phyloP scores from a whole-genome alignment of 1,140 invertebrate genomes.

The Drosophila nikananu region DNA sequence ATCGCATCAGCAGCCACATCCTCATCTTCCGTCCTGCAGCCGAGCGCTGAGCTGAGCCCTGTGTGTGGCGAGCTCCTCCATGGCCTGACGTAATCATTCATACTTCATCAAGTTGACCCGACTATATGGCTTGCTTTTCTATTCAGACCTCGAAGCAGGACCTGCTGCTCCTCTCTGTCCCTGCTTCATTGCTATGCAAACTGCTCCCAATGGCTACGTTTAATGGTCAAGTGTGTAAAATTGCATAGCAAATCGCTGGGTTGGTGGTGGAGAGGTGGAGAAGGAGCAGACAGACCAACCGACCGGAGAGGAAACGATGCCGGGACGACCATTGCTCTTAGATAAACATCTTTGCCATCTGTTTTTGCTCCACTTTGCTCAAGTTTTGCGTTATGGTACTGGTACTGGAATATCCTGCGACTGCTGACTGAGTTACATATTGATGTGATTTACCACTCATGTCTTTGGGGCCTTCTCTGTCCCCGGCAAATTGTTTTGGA shows the following conservation, averaged over 20 bases:
- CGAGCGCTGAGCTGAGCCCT: constrained; percentile 8
- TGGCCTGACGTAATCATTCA: constrained; percentile 75
- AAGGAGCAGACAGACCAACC: neutral
- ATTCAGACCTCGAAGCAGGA: constrained; percentile 32
- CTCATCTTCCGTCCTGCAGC: constrained; percentile 11
- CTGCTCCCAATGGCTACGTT: constrained; percentile 83
- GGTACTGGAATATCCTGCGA: constrained; percentile 16
- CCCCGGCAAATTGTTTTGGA: constrained; percentile 75
- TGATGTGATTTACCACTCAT: constrained; percentile 84
- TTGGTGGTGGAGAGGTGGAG: constrained; percentile 27
- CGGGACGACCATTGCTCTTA: constrained; percentile 51
- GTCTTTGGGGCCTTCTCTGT: constrained; percentile 58
- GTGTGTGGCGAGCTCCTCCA: constrained; percentile 15
- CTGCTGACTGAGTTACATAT: constrained; percentile 73
- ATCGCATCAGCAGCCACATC: constrained; percentile 28
- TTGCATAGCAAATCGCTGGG: constrained; percentile 81
- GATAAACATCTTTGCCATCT: constrained; percentile 75
- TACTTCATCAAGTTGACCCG: constrained; percentile 81
- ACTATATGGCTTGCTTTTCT: constrained; percentile 56
- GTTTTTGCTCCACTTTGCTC: constrained; percentile 37
- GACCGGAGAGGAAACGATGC: constrained; percentile 27
- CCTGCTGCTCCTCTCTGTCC: constrained; percentile 29
- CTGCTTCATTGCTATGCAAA: constrained; percentile 81
- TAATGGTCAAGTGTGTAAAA: constrained; percentile 85
- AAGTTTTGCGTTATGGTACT: neutral